Evolutionary conservation across 2,113 vertebrate genomes (phyloP), one percentile per base, ranked within the genome.

Genomic region (Leucopsar rothschildi): DNA sequence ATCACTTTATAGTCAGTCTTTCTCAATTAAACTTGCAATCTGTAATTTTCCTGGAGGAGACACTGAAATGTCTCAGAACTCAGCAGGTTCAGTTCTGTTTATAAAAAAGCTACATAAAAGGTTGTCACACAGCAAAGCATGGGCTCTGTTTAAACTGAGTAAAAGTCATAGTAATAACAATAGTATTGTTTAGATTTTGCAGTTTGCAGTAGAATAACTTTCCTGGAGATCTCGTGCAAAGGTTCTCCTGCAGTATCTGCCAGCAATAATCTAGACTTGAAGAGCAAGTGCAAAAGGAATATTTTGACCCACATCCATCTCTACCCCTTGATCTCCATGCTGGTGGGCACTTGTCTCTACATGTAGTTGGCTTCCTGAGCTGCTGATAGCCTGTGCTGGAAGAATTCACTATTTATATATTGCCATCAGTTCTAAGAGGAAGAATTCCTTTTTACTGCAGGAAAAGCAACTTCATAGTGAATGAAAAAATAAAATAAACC

Each of bases 1-100:
- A 93, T 97, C 64, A 69, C 71, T 92, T 95, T 96, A 91, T 49
- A 95, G 60, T 28, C 75, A 92, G 81, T 88, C 81, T 91, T 95
- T 91, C 88, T 88, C 75, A 80, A 87, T 87, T 95, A 96, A 93
- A 83, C 49, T 78, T 79, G 53, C 37, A 86, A 84, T 90, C 88
- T 84, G 25, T 79, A 82, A 49, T 93, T 86, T 96, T 96, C 65
- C 86, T 86, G 78, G 50, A 94, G 79, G 61, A 94, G 78, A 91
- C 53, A 63, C 49, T 59, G 79, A 71, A 80, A 95, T 35, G 27
- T 75, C 81, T 95, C 75, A 59, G 90, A 91, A 82, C 83, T 79
- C 75, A 89, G 86, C 22, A 86, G 56, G 88, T 50, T 83, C 71
- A 86, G 84, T 79, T 86, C 37, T 78, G 20, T 72, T 66, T 40